These are phyloP conservation scores for Notechis scutatus DNA, from an alignment of 2,113 vertebrate species.

Conservation along the genomic window DNA sequence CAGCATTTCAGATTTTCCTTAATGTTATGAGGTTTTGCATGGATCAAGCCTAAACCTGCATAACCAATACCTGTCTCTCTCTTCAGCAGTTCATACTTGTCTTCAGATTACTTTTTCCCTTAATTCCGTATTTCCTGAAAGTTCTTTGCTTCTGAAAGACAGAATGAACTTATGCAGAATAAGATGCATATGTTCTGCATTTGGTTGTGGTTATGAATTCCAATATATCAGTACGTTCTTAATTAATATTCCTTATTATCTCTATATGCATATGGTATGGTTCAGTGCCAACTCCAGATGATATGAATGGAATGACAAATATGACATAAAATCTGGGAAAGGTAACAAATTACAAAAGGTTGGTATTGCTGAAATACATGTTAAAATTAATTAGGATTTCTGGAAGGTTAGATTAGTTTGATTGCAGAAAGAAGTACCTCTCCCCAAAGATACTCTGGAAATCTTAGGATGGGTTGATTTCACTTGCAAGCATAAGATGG, in stretches of 20 bases:
- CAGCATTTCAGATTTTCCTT: not conserved
- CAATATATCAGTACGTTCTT: not conserved
- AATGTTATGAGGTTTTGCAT: not conserved
- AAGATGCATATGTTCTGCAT: not conserved
- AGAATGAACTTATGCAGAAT: not conserved
- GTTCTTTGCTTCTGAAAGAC: not conserved
- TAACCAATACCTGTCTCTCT: not conserved
- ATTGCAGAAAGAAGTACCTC: conserved; percentile 46
- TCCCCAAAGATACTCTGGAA: conserved; percentile 30
- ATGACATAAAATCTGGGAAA: not conserved
- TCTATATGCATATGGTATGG: not conserved
- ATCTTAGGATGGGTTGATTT: conserved; percentile 16
- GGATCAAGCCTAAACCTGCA: not conserved
- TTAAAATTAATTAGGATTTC: conserved; percentile 43
- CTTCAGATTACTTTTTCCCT: not conserved
- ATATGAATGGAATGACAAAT: not conserved
- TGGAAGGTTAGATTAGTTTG: conserved; percentile 53
- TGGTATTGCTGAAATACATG: not conserved
- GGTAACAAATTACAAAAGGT: conserved; percentile 8
- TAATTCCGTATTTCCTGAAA: not conserved
- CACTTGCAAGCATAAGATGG: conserved; percentile 50
- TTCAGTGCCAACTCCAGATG: not conserved
- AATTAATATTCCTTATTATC: not conserved
- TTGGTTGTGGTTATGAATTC: not conserved
- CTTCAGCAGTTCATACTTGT: not conserved